Evolutionary conservation across 1,140 invertebrate genomes (phyloP).

Genomic region (Xylocopa sonorina): DNA sequence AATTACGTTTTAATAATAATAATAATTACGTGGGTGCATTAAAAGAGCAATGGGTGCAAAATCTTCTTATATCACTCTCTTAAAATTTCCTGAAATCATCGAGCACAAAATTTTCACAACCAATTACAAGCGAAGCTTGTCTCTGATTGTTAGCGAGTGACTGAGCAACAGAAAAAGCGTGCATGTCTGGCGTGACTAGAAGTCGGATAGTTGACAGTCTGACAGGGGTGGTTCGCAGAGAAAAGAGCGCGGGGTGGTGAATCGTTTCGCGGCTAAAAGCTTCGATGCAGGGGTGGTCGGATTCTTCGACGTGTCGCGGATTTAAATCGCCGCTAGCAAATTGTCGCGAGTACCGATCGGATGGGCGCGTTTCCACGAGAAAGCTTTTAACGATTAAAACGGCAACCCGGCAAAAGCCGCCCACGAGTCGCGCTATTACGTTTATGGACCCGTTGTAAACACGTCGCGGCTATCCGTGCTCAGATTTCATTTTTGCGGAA

Average conservation of each 20-base stretch:
- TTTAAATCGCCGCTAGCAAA: slow-evolving; percentile 46
- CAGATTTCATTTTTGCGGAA: neutral
- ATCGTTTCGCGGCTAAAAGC: slow-evolving; percentile 51
- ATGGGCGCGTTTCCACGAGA: slow-evolving; percentile 45
- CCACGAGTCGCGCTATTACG: neutral
- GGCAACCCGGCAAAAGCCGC: neutral
- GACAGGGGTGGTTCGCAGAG: neutral
- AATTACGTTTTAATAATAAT: no score
- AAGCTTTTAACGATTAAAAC: slow-evolving; percentile 60
- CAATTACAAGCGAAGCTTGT: no score
- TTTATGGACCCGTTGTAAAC: neutral
- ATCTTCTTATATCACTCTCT: no score
- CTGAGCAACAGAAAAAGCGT: no score
- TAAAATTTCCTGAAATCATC: no score
- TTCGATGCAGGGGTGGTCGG: neutral
- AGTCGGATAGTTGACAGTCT: slow-evolving; percentile 14
- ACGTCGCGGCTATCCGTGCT: neutral
- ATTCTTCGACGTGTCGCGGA: slow-evolving; percentile 35
- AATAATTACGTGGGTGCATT: no score
- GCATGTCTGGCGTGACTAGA: no score
- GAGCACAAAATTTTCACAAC: no score
- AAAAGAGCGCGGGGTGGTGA: slow-evolving; percentile 14
- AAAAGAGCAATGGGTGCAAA: no score
- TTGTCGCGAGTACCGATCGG: slow-evolving; percentile 48
- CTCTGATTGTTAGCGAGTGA: no score